A percentile compares a stretch with the other conserved stretches of the same genome.
phyloP scores from a whole-genome alignment of 2,888 invertebrate species.

The Aleiodes testaceus region DNA sequence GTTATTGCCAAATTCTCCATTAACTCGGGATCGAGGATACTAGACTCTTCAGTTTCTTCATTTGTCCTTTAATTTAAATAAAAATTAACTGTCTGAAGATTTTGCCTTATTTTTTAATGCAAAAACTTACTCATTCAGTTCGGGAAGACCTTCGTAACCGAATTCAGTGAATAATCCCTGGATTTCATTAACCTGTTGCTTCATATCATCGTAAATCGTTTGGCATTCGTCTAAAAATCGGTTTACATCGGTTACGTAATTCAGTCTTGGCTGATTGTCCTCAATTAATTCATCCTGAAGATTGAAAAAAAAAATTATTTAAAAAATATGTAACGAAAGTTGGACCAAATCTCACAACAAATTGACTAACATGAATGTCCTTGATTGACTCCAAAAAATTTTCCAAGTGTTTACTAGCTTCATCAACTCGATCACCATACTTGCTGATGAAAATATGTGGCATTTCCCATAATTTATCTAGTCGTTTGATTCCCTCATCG shows the following conservation, averaged over 20 bases:
- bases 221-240: slow-evolving; percentile 16
- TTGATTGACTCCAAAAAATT: slow-evolving; percentile 12
- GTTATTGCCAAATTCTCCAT: slow-evolving; percentile 9
- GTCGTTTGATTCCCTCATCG: slow-evolving; percentile 17
- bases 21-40: slow-evolving; percentile 17
- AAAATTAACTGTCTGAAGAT: neutral
- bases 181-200: neutral
- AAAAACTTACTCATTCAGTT: neutral
- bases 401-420: neutral
- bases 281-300: slow-evolving; percentile 20
- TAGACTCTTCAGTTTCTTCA: neutral
- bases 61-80: neutral
- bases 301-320: neutral
- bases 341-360: no score
- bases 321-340: neutral
- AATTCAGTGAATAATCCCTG: slow-evolving; percentile 3
- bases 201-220: slow-evolving; percentile 22
- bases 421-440: neutral
- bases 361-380: slow-evolving; percentile 6
- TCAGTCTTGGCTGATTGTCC: slow-evolving; percentile 1
- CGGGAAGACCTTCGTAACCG: neutral
- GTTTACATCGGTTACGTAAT: neutral
- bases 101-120: neutral
- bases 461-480: slow-evolving; percentile 17
- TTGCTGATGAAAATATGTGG: slow-evolving; percentile 3